Evolutionary conservation across 2,113 vertebrate species (phyloP), one percentile per base, ranked within the genome.

Genomic region (Microtus montanus): DNA sequence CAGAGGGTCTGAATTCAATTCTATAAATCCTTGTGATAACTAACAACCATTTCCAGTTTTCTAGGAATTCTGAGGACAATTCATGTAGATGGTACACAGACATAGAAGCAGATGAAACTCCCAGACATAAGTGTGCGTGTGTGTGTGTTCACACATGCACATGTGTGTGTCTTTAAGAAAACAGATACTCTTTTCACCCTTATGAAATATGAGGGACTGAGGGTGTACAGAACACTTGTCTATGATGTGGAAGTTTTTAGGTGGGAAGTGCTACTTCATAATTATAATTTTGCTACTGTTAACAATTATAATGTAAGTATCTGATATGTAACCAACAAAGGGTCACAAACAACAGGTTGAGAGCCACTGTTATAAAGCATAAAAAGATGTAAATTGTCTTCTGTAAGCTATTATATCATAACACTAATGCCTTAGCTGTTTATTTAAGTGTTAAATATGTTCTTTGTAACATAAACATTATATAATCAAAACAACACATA

Each of bases 401-500:
- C 54, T 89, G 33, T 63, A 74, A 73, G 33, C 58, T 85, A 92
- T 58, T 83, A 68, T 58, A 93, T 89, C 66, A 63, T 66, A n/a
- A 77, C 6, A 89, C 22, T 78, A 90, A 78, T 73, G 90, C 24
- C 58, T 92, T 58, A 66, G 17, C 8, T 92, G 8, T 93, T 71
- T 44, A 64, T 64, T 85, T 66, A 80, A 82, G 38, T 63, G 84
- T 75, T 79, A 85, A 88, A 64, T 58, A 93, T 77, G 24, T 41
- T 91, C 19, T 64, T 24, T 84, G 19, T 0, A 30, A 58, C 15
- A 77, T 9, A 78, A 92, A 66, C 33, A 7, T 64, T 3, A 35
- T 35, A 87, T 19, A 61, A 35, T 80, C 87, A 91, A 95, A 89
- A 87, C n/a, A 89, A 78, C 71, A 75, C 41, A 83, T 2, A 63